phyloP scores from a whole-genome alignment of 2,113 vertebrate genomes.

The Noctilio leporinus region DNA sequence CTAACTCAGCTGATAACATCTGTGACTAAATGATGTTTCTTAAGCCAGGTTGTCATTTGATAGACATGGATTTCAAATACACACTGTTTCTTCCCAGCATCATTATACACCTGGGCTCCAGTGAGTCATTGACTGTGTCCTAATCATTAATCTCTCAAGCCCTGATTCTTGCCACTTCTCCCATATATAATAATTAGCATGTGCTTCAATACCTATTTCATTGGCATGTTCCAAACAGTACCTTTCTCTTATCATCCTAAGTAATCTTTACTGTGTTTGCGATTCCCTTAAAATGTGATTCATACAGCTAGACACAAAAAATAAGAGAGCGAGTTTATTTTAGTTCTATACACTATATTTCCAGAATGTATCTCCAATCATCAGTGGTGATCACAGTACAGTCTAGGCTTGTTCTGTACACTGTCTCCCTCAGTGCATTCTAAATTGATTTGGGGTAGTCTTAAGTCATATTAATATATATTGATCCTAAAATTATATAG shows the following conservation, averaged over 20 bases:
- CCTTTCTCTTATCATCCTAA: not conserved
- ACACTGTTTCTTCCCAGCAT: not conserved
- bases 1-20: constrained; percentile 54
- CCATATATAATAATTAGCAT: not conserved
- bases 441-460: not conserved
- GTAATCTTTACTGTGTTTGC: not conserved
- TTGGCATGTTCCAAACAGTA: not conserved
- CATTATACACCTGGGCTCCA: not conserved
- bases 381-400: not conserved
- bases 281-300: not conserved
- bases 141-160: not conserved
- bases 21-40: constrained; percentile 52
- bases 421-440: not conserved
- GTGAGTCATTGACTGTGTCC: not conserved
- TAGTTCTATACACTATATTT: not conserved
- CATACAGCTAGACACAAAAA: not conserved
- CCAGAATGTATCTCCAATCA: not conserved
- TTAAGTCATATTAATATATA: not conserved
- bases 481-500: not conserved
- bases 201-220: not conserved
- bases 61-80: constrained; percentile 15
- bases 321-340: not conserved
- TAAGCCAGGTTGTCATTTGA: constrained; percentile 54
- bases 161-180: not conserved
- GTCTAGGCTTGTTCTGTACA: not conserved